Base-by-base conservation (phyloP, 2,888 invertebrate genomes). In the Suillia variegata region DNA sequence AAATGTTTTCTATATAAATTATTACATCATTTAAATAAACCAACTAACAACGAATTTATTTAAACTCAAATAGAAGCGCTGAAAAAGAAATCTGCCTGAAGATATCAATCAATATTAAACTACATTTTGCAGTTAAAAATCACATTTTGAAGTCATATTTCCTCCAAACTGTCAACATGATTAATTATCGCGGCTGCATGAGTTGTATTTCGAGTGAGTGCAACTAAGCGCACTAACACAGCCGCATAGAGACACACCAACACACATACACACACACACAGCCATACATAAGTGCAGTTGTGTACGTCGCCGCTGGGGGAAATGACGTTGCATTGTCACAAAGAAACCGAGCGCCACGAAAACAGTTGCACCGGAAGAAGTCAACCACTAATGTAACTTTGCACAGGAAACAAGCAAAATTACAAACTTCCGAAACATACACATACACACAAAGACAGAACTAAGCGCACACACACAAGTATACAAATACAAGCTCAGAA, bases 321-420 rank as follows among this genome's bases (percentile, higher is more conserved):
- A 52, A 33, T 42, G 54, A 38, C 24, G 54, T 22, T 54, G 42
- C 42, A 18, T 52, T 54, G 54, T 54, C 45, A 42, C 42, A 26
- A 13, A 10, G 54, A 42, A 54, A 54, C 34, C 33, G 21, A 54
- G 24, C 42, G 45, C 45, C 54, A 54, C 42, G 45, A 54, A 42
- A 45, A 42, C 45, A 54, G 24, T 74, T 74, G 73, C 73, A 76
- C 71, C 79, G 79, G 78, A 77, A 73, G 76, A 77, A 78, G 77
- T 77, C 78, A 78, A 77, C 75, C 50, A 50, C 50, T 50, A 50
- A 50, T 26, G 50, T n/a, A 50, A 24, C 26, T n/a, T 10, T 17
- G 24, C n/a, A 24, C 26, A 31, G 50, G 31, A 50, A 50, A 22
- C 50, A 50, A 49, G 57, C 58, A 61, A 63, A 61, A 65, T 65